Conservation (phyloP, 2,888 invertebrate species). For the Lacanobia wlatinum region DNA sequence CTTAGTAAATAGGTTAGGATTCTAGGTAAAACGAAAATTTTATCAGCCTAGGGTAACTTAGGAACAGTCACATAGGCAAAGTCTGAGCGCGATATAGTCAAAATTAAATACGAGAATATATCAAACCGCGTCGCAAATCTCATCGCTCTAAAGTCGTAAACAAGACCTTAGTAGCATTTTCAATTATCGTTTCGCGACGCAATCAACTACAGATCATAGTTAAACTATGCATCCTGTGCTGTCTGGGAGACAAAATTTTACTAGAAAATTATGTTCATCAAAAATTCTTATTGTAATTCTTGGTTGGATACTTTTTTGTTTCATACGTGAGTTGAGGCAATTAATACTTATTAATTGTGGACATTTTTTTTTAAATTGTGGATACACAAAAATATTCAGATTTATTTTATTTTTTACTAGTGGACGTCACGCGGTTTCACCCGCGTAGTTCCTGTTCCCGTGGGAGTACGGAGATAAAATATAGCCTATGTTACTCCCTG, state of each 20-base stretch:
- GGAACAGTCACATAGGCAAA: no score
- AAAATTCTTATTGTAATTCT: not conserved
- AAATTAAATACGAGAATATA: not conserved
- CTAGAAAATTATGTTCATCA: not conserved
- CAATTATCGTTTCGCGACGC: conserved; percentile 11
- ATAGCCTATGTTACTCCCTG: no score
- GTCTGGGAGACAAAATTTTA: not conserved
- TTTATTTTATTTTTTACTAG: no score
- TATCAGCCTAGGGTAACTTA: no score
- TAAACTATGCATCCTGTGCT: not conserved
- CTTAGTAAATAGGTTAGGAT: no score
- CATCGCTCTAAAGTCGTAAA: not conserved
- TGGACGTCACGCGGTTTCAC: no score
- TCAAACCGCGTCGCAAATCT: not conserved
- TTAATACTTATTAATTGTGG: not conserved
- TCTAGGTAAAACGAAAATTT: no score
- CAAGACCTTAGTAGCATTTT: not conserved
- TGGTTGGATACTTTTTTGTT: not conserved
- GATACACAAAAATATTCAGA: no score
- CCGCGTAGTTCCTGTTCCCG: no score
- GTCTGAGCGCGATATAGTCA: no score
- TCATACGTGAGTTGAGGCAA: conserved; percentile 30
- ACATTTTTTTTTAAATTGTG: no score
- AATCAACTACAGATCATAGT: conserved; percentile 1
- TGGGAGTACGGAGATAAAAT: no score